Base-by-base conservation (phyloP, 1,140 invertebrate species). In the Caenorhabditis brenneri region DNA sequence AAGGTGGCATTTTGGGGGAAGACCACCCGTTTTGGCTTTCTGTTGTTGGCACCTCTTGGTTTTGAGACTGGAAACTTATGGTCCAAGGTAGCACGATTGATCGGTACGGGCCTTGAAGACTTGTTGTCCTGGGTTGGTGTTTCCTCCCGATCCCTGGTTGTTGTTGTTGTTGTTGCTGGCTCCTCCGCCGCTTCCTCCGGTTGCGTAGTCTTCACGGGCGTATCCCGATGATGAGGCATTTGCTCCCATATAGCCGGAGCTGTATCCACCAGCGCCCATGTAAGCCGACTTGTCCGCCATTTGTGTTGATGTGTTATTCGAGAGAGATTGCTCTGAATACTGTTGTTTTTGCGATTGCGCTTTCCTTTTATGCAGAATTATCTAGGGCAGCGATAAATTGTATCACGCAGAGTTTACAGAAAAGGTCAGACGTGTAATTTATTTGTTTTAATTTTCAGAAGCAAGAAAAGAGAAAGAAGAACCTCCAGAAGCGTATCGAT, bases 391-490 rank as follows among this genome's bases (percentile, higher is more conserved):
- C 24, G 53, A 58, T 58, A 29, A 58, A 9, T 42, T 12, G 3
- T 24, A 9, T 39, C n/a, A 9, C 3, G 19, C 19, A n/a, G 19
- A 51, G 0, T 51, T 15, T 15, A 19, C 15, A 5, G 9, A 31
- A 29, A 58, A 3, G 2, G 7, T n/a, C 29, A 31, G 22, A 58
- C 53, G 27, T 58, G 24, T 29, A n/a, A 5, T 10, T 12, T 55
- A 55, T 22, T 22, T 27, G 15, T n/a, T 4, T 51, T 51, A n/a
- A 22, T 46, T 74, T 74, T 39, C 65, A 74, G 65, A 74, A 74
- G 36, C 65, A 74, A 74, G 65, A 74, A 5, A 74, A 74, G 36
- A 74, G 65, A 74, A 74, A 74, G 65, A 74, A 74, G 65, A 74
- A 74, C 9, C 65, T 74, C 65, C 65, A 74, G n/a, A 74, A 74